A percentile compares a stretch with the other conserved stretches of the same genome.
Conservation (phyloP, 2,797 vertebrate genomes). For the Simalia tracyae region DNA sequence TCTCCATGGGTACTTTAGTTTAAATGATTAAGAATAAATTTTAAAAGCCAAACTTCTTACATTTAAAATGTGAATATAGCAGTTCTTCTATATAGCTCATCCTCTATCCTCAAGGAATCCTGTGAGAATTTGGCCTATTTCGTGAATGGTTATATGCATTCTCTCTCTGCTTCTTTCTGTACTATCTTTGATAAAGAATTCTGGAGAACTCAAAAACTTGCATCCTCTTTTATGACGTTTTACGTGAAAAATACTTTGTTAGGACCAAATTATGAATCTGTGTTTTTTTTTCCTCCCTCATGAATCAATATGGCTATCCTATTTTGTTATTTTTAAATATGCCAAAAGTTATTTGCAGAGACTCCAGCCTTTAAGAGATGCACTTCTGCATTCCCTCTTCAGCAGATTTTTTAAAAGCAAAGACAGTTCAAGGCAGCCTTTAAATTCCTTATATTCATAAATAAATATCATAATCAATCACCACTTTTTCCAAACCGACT, state of each 20-base stretch:
- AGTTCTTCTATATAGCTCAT: background rate
- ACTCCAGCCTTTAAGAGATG: background rate
- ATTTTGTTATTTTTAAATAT: background rate
- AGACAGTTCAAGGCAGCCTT: background rate
- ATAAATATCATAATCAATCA: background rate
- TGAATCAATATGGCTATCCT: background rate
- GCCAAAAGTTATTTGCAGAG: background rate
- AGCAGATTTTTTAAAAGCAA: background rate
- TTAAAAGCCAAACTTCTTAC: background rate
- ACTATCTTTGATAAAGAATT: background rate
- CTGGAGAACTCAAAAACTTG: background rate
- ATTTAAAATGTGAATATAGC: background rate
- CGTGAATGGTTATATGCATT: background rate
- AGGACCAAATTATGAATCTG: background rate
- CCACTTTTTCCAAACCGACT: background rate
- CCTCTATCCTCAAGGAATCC: background rate
- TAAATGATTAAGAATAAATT: background rate
- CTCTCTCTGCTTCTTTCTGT: background rate
- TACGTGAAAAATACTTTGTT: background rate
- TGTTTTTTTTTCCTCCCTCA: background rate
- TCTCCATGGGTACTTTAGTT: background rate
- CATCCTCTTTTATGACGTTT: background rate
- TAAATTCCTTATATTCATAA: background rate
- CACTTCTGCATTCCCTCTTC: background rate
- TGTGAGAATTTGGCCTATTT: background rate